Evolutionary conservation across 2,888 invertebrate species (phyloP), one percentile per base, ranked within the genome.

Genomic region (Physocephala rufipes): DNA sequence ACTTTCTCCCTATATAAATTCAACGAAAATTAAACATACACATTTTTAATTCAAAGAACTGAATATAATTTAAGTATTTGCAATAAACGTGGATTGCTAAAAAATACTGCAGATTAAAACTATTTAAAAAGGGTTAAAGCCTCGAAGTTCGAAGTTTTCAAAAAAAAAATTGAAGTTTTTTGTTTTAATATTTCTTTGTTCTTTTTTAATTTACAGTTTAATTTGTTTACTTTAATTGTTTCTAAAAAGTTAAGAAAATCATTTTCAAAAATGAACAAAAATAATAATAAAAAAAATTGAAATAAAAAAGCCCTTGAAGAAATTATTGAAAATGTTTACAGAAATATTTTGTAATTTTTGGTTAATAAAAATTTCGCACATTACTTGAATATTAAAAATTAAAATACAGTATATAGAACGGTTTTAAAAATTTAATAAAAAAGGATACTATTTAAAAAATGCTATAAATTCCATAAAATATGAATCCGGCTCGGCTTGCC

Each of bases 1-100:
- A n/a, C n/a, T n/a, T n/a, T n/a, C n/a, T n/a, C 45, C 45, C 36
- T 43, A 13, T 62, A 21, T 45, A 43, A 36, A 21, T 43, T 21
- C 13, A 21, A 21, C 19, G 30, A 62, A n/a, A 65, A 24, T 15
- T 28, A 24, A 67, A 43, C 21, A 47, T 21, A 24, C 21, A 64
- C 28, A 64, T 64, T 64, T 58, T 2, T 16, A 30, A 67, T 55
- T 55, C 19, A 67, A 67, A 67, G 67, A 67, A 67, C 67, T 67
- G 67, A 67, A 67, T 24, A 43, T 59, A 67, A 47, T 58, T 58
- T 67, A 58, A 36, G 16, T 67, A 67, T 58, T 51, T 67, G 43
- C 30, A 62, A 43, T 21, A 62, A 28, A 30, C 15, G 7, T n/a
- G 36, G 2, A 30, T 12, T 30, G 43, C 1, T 36, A 62, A 62